phyloP scores from a whole-genome alignment of 2,113 vertebrate genomes.

The Capreolus pygargus region DNA sequence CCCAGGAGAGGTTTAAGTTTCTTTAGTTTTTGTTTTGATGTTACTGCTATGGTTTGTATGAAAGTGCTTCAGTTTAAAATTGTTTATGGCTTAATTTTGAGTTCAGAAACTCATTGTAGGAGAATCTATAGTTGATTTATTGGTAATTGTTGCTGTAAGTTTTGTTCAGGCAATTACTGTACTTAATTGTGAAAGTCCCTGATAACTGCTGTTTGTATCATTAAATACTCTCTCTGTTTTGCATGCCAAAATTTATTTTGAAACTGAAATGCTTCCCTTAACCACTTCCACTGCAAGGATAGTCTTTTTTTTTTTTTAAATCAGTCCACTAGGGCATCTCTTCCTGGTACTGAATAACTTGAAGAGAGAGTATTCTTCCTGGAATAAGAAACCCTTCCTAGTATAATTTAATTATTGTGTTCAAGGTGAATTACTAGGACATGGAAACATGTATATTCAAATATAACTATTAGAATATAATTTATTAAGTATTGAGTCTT shows the following conservation, averaged over 20 bases:
- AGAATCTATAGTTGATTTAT: background rate
- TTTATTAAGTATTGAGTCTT: constrained; percentile 13
- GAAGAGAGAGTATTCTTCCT: constrained; percentile 26
- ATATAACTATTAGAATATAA: background rate
- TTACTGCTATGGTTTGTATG: background rate
- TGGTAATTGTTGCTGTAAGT: constrained; percentile 48
- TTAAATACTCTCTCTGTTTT: constrained; percentile 29
- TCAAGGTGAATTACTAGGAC: constrained; percentile 29
- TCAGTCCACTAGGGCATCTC: background rate
- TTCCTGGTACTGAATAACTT: constrained; percentile 23
- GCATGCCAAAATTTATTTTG: constrained; percentile 34
- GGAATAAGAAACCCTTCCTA: background rate
- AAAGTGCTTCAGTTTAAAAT: background rate
- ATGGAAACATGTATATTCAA: background rate
- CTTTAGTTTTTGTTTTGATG: background rate
- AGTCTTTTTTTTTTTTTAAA: background rate
- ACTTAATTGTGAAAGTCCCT: constrained; percentile 31
- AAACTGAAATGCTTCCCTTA: background rate
- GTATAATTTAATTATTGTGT: background rate
- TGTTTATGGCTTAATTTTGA: constrained; percentile 5
- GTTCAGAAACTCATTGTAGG: constrained; percentile 7
- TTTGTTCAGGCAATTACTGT: constrained; percentile 26
- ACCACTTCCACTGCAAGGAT: background rate
- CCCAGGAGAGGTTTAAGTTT: background rate
- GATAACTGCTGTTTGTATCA: constrained; percentile 3